Evolutionary conservation across 2,797 vertebrate genomes (phyloP), one percentile per base, ranked within the genome.

Genomic region (Sciurus vulgaris): DNA sequence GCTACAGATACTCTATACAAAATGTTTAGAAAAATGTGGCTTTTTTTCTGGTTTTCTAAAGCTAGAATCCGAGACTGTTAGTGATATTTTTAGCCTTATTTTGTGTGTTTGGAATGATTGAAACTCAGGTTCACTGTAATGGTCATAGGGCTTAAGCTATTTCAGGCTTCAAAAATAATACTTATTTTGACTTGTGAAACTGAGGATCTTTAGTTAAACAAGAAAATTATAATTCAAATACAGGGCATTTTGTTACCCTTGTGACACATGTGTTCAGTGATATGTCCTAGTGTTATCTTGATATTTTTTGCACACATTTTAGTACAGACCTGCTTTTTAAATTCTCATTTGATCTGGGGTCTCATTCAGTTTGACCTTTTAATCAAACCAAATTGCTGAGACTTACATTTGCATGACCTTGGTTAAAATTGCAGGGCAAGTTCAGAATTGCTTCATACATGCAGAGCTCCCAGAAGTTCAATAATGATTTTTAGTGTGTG

Each of bases 401-500:
- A 51, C 33, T 94, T 93, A 77, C 49, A 79, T n/a, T 83, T 86
- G 35, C 7, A n/a, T 92, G 89, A 78, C 94, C 96, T 92, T 93
- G 72, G 67, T 96, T 94, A 78, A 91, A 89, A 89, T 78, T 89
- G 81, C 89, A 78, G 92, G 91, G 59, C 76, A 94, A 93, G 91
- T 87, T 96, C 72, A 87, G 81, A 88, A 91, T 82, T 77, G 81
- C 76, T 82, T 96, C 49, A 38, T 30, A 49, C 14, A 38, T 47
- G 49, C 72, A 44, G 61, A 91, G 30, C 81, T 97, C 95, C 76
- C 76, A 33, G 72, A 97, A 93, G 86, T 93, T 97, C 97, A 97
- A 77, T 96, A 96, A 89, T 86, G 94, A 44, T 93, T 91, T 93
- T 90, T 74, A 61, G 38, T 74, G 59, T 89, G 54, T 94, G 95